Evolutionary conservation across 2,888 invertebrate species (phyloP).

Genomic region (Strigamia maritima): DNA sequence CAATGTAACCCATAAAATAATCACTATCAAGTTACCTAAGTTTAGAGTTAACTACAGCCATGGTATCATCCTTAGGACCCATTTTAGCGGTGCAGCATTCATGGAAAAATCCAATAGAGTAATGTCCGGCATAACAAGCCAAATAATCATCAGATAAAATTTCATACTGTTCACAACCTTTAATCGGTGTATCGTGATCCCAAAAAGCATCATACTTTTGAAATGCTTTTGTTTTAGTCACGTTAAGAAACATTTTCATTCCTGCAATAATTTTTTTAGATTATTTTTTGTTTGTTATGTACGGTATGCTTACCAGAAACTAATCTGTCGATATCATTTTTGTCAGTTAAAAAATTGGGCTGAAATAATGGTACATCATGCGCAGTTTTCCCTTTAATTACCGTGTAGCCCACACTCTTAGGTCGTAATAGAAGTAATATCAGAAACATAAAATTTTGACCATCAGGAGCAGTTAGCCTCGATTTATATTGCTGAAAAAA

Average conservation of each 20-base stretch:
- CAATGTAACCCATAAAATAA: not conserved
- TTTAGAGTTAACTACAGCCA: not conserved
- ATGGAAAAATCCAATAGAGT: not conserved
- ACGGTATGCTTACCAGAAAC: conserved; percentile 70
- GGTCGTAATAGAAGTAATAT: not conserved
- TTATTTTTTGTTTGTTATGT: not conserved
- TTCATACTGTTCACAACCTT: not conserved
- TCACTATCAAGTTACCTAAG: not conserved
- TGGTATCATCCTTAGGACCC: not conserved
- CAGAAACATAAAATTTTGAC: not conserved
- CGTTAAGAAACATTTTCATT: not conserved
- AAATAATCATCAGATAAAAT: not conserved
- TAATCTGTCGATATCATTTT: conserved; percentile 69
- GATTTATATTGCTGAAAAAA: not conserved
- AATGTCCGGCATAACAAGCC: not conserved
- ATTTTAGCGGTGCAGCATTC: not conserved
- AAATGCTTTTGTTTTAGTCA: not conserved
- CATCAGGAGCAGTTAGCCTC: conserved; percentile 50
- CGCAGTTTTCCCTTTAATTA: conserved; percentile 74
- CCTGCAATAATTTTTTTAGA: not conserved
- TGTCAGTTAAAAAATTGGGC: conserved; percentile 85
- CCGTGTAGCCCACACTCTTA: conserved; percentile 44
- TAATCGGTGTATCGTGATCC: not conserved
- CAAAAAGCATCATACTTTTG: not conserved
- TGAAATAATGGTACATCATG: conserved; percentile 82